phyloP scores from a whole-genome alignment of 2,113 vertebrate species.

The Marmota flaviventris region DNA sequence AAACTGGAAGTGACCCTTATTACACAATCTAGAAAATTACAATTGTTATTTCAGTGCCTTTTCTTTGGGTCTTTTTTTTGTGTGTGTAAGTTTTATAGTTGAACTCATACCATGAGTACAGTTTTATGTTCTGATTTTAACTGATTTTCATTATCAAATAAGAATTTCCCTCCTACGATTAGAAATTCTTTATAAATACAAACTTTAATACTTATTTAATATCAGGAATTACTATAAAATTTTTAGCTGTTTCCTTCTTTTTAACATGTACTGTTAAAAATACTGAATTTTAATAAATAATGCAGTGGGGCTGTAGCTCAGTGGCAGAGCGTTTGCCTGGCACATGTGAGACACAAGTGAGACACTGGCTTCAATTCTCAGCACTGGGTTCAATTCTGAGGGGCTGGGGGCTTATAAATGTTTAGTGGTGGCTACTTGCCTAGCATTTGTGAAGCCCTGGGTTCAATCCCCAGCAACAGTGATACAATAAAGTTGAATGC shows the following conservation, averaged over 20 bases:
- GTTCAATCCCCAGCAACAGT: neutral
- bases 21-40: neutral
- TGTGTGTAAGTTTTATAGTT: neutral
- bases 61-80: neutral
- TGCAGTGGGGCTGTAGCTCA: neutral
- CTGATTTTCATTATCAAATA: neutral
- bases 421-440: neutral
- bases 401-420: neutral
- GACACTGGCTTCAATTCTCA: too few relatives aligned
- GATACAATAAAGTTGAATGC: neutral
- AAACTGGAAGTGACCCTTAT: conserved; percentile 12
- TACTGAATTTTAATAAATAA: neutral
- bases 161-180: conserved; percentile 25
- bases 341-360: too few relatives aligned
- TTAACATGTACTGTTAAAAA: neutral
- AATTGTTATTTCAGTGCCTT: neutral
- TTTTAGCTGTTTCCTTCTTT: neutral
- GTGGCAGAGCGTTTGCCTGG: too few relatives aligned
- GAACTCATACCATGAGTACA: neutral
- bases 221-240: neutral
- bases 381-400: neutral
- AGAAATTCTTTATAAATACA: conserved; percentile 36
- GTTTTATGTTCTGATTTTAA: conserved; percentile 36
- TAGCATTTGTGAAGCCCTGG: neutral
- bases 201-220: neutral